phyloP scores from a whole-genome alignment of 2,797 vertebrate species.

The Malurus splendens region DNA sequence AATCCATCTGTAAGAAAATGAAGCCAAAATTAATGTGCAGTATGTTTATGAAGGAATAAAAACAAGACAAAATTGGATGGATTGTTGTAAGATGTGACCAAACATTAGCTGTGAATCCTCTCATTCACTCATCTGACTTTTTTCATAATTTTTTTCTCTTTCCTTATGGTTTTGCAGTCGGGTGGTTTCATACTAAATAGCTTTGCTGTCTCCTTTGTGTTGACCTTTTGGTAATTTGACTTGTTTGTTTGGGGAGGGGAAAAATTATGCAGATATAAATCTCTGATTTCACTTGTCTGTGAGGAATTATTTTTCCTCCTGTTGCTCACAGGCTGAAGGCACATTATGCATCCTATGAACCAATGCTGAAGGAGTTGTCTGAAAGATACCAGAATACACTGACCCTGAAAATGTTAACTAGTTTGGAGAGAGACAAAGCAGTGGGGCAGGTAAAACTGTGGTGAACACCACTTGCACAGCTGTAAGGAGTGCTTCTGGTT shows the following conservation, averaged over 20 bases:
- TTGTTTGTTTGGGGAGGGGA: not conserved
- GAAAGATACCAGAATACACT: constrained; percentile 80
- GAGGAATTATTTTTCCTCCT: not conserved
- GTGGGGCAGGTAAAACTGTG: constrained; percentile 67
- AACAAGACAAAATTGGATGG: not conserved
- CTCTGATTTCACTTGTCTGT: not conserved
- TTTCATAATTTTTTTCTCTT: not conserved
- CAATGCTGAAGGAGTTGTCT: constrained; percentile 73
- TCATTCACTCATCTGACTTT: not conserved
- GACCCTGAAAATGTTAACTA: constrained; percentile 78
- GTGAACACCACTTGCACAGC: not conserved
- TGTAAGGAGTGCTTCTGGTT: not conserved
- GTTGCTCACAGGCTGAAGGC: constrained; percentile 73
- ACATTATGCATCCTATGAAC: constrained; percentile 80
- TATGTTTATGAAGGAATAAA: not conserved
- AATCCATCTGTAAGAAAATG: not conserved
- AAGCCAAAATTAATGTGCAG: not conserved
- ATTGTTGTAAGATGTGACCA: not conserved
- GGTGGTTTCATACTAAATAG: not conserved
- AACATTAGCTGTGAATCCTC: not conserved
- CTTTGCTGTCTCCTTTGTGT: not conserved
- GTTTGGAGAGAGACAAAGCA: constrained; percentile 78
- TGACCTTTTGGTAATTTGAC: constrained; percentile 20
- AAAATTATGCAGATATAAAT: not conserved
- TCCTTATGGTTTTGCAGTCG: not conserved